phyloP scores from a whole-genome alignment of 1,140 invertebrate genomes.

The Prorops nasuta region DNA sequence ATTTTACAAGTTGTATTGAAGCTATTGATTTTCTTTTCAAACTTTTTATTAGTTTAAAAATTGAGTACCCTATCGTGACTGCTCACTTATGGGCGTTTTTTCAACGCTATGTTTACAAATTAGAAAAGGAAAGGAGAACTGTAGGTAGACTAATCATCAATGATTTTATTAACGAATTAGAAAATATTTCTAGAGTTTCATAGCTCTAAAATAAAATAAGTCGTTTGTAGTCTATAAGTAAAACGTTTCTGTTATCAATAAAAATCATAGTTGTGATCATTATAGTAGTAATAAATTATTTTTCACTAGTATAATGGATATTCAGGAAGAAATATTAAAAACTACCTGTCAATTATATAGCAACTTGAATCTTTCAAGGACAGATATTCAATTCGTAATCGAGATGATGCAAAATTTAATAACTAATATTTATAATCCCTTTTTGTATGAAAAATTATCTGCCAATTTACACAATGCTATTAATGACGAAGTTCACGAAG shows the following conservation, averaged over 20 bases:
- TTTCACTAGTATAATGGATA: neutral
- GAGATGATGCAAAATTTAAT: neutral
- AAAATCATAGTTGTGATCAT: too few relatives aligned
- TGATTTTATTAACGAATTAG: neutral
- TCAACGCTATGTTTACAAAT: constrained; percentile 10
- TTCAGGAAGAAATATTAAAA: constrained; percentile 1
- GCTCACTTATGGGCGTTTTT: constrained; percentile 12
- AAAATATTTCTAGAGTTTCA: neutral
- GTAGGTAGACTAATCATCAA: neutral
- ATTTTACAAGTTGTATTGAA: constrained; percentile 6
- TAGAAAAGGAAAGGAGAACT: neutral
- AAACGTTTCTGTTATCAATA: too few relatives aligned
- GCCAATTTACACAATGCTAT: neutral
- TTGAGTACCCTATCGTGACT: constrained; percentile 9
- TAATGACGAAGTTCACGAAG: neutral
- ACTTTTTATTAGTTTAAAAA: constrained; percentile 3
- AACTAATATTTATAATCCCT: constrained; percentile 1
- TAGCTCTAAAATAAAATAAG: too few relatives aligned
- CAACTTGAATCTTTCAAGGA: constrained; percentile 2
- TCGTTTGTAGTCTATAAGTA: too few relatives aligned
- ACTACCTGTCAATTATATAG: constrained; percentile 2
- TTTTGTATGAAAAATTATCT: constrained; percentile 8
- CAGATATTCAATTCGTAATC: constrained; percentile 1
- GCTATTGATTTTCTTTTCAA: too few relatives aligned
- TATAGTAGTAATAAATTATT: neutral